A percentile compares a stretch with the other conserved stretches of the same genome.
These are phyloP conservation scores for Micromussa lordhowensis DNA, from an alignment of 92 coral and sea anemone genomes.

Conservation along the genomic window DNA sequence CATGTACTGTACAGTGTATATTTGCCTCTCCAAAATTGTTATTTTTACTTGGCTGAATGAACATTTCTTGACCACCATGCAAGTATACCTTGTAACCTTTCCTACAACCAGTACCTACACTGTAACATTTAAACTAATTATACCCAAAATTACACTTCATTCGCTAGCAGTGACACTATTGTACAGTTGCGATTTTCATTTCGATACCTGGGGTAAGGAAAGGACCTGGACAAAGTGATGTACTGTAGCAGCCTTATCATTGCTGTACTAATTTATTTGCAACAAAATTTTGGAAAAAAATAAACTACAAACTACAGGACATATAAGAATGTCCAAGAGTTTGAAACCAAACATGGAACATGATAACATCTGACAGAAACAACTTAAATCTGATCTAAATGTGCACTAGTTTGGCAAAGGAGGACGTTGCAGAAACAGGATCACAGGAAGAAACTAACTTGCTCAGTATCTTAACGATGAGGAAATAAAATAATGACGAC, in stretches of 20 bases:
- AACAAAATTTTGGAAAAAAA: neutral
- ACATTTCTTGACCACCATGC: neutral
- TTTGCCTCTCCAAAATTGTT: neutral
- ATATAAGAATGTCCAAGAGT: neutral
- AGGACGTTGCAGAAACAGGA: neutral
- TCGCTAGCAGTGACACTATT: neutral
- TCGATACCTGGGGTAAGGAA: neutral
- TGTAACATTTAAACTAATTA: neutral
- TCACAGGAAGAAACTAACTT: neutral
- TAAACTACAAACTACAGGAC: too few species aligned
- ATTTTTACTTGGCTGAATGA: neutral
- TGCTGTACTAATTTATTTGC: neutral
- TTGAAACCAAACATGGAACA: neutral
- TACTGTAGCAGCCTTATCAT: neutral
- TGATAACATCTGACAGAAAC: neutral
- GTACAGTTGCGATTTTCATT: neutral
- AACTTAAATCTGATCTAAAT: neutral
- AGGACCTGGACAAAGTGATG: slow-evolving; percentile 26
- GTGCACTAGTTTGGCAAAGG: neutral
- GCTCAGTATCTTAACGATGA: too few species aligned
- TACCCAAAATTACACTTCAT: neutral
- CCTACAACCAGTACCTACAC: neutral
- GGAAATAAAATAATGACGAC: too few species aligned
- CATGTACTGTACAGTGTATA: neutral
- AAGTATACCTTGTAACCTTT: neutral